Evolutionary conservation across 2,113 vertebrate species (phyloP).

Genomic region (Otus sunia): DNA sequence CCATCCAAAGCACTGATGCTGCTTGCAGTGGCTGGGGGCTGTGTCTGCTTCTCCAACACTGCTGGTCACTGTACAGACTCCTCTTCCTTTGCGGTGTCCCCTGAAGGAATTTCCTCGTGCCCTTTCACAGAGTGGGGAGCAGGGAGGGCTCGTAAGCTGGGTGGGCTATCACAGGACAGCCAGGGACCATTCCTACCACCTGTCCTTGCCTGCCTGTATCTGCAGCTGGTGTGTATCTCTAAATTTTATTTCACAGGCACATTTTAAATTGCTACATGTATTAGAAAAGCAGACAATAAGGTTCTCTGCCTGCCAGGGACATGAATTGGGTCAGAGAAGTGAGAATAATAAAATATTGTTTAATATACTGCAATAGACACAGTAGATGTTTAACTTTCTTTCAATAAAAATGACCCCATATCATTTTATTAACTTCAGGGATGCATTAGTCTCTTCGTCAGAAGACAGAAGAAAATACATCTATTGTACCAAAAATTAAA

Average conservation of each 20-base stretch:
- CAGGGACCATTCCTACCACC: fast-evolving
- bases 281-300: neutral
- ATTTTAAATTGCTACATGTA: neutral
- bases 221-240: neutral
- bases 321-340: neutral
- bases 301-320: neutral
- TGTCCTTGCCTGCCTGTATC: neutral
- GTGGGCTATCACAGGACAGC: neutral
- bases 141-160: neutral
- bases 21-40: neutral
- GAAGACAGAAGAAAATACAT: neutral
- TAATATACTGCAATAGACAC: neutral
- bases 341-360: neutral
- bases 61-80: neutral
- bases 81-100: neutral
- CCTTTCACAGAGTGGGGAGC: no score
- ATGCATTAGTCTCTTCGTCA: neutral
- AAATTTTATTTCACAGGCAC: neutral
- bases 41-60: neutral
- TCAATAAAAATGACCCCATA: neutral
- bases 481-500: neutral
- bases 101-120: neutral
- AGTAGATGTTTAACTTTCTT: slow-evolving; percentile 6
- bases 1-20: neutral
- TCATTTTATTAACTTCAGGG: slow-evolving; percentile 22